Evolutionary conservation across 2,888 invertebrate genomes (phyloP).

Genomic region (Nemotelus pantherinus): DNA sequence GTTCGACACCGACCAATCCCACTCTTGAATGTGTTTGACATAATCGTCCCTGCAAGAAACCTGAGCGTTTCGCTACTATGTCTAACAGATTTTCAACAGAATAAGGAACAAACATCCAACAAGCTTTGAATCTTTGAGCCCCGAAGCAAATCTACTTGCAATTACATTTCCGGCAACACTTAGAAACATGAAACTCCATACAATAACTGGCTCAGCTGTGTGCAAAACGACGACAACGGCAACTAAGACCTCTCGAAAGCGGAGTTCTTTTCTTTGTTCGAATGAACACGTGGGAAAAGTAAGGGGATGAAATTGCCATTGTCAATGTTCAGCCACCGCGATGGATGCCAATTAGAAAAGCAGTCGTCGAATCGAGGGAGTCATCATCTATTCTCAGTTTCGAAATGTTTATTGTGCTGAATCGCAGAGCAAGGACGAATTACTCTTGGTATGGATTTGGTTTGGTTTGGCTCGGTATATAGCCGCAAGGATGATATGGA

Average conservation of each 20-base stretch:
- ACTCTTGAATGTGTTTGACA: background rate
- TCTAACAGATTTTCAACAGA: slow-evolving; percentile 23
- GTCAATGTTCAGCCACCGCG: slow-evolving; percentile 27
- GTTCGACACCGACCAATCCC: background rate
- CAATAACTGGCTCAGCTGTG: background rate
- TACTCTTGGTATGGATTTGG: background rate
- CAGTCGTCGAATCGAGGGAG: background rate
- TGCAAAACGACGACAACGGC: too few relatives aligned
- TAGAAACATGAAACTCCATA: slow-evolving; percentile 18
- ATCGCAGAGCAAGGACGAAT: slow-evolving; percentile 10
- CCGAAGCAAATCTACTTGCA: slow-evolving; percentile 19
- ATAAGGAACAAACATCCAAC: background rate
- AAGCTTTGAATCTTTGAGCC: background rate
- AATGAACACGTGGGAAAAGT: background rate
- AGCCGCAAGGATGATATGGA: background rate
- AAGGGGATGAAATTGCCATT: slow-evolving; percentile 36
- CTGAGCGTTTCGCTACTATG: slow-evolving; percentile 46
- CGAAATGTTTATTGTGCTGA: background rate
- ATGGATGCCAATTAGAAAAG: slow-evolving; percentile 43
- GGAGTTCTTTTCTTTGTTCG: background rate
- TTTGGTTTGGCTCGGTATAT: background rate
- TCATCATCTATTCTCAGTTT: background rate
- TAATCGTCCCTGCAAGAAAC: slow-evolving; percentile 42
- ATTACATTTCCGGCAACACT: slow-evolving; percentile 37
- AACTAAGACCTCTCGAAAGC: too few relatives aligned